A percentile compares a stretch with the other conserved stretches of the same genome.
These are phyloP conservation scores for Lepus europaeus DNA, from an alignment of 2,113 vertebrate species.

Conservation along the genomic window DNA sequence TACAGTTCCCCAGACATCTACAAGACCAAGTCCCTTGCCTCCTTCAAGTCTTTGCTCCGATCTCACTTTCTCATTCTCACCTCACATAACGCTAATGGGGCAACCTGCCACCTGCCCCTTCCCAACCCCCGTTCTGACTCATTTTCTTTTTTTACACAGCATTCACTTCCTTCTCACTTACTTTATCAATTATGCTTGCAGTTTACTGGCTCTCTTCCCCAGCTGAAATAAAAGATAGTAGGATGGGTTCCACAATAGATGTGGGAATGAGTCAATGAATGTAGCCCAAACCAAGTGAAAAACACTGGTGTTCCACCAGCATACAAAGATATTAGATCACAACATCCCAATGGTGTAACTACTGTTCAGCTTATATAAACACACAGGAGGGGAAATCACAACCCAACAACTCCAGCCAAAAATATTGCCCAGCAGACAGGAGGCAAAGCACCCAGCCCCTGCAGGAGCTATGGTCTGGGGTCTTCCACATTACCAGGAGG, in stretches of 20 bases:
- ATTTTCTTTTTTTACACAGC: not conserved
- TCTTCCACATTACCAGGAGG: not conserved
- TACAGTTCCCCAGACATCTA: not conserved
- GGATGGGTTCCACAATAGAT: slow-evolving; percentile 5
- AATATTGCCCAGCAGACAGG: not conserved
- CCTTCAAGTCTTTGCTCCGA: not conserved
- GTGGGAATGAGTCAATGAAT: slow-evolving; percentile 11
- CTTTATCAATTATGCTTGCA: slow-evolving; percentile 55
- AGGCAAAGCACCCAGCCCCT: not conserved
- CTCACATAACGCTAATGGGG: not conserved
- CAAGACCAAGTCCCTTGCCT: not conserved
- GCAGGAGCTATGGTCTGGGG: not conserved
- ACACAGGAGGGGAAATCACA: not conserved
- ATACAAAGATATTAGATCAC: too few species aligned
- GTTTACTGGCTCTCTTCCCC: slow-evolving; percentile 42
- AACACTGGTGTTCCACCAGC: too few species aligned
- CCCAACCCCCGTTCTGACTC: not conserved
- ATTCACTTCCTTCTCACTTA: slow-evolving; percentile 32
- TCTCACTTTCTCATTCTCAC: not conserved
- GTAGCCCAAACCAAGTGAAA: not conserved
- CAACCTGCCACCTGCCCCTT: not conserved
- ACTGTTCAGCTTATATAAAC: not conserved
- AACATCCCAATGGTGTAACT: too few species aligned
- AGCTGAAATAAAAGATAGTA: slow-evolving; percentile 56
- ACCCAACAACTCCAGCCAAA: not conserved